Base-by-base conservation (phyloP, 2,888 invertebrate genomes). In the Colostygia pectinataria region DNA sequence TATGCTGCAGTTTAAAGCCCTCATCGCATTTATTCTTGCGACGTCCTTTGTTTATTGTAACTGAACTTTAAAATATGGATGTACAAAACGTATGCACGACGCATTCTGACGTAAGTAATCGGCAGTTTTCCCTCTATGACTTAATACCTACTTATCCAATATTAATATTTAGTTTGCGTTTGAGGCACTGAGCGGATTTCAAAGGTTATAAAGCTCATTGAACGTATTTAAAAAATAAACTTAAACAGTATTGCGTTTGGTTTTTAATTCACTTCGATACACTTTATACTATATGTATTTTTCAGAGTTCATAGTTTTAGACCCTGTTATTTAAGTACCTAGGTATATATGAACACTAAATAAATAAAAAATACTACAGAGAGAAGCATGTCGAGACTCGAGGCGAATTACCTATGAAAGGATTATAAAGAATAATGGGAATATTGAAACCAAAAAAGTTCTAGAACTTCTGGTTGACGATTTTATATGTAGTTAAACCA, bases 201-300 rank as follows among this genome's bases (percentile, higher is more conserved):
- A 44, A 43, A 40, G 44, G 44, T 50, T 44, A 40, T 15, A 41
- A 45, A 51, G 51, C 51, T 51, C 51, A 40, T 31, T 50, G 44
- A 43, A 44, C 50, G 48, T 25, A 20, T 2, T n/a, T 1, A 40
- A 23, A 33, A 39, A 40, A 14, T 32, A 45, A 37, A 31, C 12
- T 37, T 13, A 44, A 43, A 20, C n/a, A 28, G 14, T 29, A 23
- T 18, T 18, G 2, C 18, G 18, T n/a, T 20, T 43, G 34, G n/a
- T 43, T n/a, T 34, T 32, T n/a, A n/a, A n/a, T n/a, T n/a, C n/a
- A n/a, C n/a, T n/a, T n/a, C n/a, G n/a, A n/a, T n/a, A n/a, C n/a
- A n/a, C n/a, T n/a, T n/a, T n/a, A n/a, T n/a, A n/a, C n/a, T n/a
- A n/a, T n/a, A n/a, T n/a, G n/a, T n/a, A n/a, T n/a, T n/a, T n/a